Base-by-base conservation (phyloP, 1,140 invertebrate species). In the Trichomalopsis sarcophagae region DNA sequence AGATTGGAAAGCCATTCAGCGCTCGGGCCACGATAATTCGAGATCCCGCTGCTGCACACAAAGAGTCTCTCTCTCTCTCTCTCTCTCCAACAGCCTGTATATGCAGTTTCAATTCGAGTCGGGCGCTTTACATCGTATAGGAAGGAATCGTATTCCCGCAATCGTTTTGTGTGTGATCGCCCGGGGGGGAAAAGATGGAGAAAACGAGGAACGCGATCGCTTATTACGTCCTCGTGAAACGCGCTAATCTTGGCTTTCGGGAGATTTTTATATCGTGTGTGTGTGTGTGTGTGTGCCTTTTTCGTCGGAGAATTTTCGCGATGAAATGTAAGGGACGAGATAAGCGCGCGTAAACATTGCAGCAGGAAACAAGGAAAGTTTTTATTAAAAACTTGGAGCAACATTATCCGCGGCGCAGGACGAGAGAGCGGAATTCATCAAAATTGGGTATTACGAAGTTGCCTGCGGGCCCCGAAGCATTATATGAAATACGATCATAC, bases 51-150 rank as follows among this genome's bases (percentile, higher is more conserved):
- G 44, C 23, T 0, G 13, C 76, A 47, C 50, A 62, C 55, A 62
- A 62, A 62, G 55, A 62, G 14, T 6, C 55, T 62, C 55, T 62
- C 55, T 62, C 17, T 21, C 55, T 27, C 27, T 27, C 33, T 62
- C 17, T 62, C 55, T 62, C 55, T 62, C 21, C 55, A 62, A 62
- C 14, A 2, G 13, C 23, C 47, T 6, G 50, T 66, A 66, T 66
- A 55, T 66, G 50, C 47, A n/a, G 23, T 78, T 66, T 78, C 76
- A 30, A 47, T 80, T 69, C 55, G 17, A 69, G 27, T 66, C 76
- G 76, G 50, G 76, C 33, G n/a, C 69, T 71, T 71, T 71, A 71
- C 36, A 81, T 71, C 33, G 66, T 4, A 62, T 17, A 36, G n/a
- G 79, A 81, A 47, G 14, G 36, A 33, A 13, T 23, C 36, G 33